Conservation (phyloP, 2,888 invertebrate genomes). For the Amphiduros pacificus region DNA sequence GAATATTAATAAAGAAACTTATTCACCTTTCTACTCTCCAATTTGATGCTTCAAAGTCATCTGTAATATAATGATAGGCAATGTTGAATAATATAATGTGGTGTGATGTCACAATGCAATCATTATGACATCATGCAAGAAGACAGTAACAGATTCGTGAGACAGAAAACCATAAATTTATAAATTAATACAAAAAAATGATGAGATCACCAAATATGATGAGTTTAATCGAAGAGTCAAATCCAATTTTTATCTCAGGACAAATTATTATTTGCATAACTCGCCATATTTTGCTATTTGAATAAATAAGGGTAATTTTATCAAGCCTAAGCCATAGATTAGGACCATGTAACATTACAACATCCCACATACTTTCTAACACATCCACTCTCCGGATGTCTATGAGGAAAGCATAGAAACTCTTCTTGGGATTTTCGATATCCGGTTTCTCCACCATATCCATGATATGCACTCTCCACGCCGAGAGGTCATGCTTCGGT, state of each 20-base stretch:
- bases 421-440: conserved; percentile 55
- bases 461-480: conserved; percentile 70
- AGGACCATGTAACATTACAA: neutral
- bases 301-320: no score
- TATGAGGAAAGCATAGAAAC: conserved; percentile 59
- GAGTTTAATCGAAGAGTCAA: no score
- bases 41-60: conserved; percentile 36
- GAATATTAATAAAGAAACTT: no score
- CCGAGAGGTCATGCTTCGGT: conserved; percentile 66
- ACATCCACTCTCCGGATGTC: conserved; percentile 59
- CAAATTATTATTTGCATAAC: no score
- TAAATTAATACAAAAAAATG: neutral
- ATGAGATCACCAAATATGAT: no score
- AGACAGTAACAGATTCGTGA: neutral
- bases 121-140: no score
- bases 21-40: conserved; percentile 48
- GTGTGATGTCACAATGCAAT: no score
- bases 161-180: neutral
- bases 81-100: no score
- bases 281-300: no score
- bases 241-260: no score
- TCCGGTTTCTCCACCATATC: conserved; percentile 62
- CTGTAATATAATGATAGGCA: conserved; percentile 28
- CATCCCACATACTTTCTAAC: conserved; percentile 24
- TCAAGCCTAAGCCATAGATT: no score